Evolutionary conservation across 2,113 vertebrate species (phyloP).

Genomic region (Elgaria multicarinata): DNA sequence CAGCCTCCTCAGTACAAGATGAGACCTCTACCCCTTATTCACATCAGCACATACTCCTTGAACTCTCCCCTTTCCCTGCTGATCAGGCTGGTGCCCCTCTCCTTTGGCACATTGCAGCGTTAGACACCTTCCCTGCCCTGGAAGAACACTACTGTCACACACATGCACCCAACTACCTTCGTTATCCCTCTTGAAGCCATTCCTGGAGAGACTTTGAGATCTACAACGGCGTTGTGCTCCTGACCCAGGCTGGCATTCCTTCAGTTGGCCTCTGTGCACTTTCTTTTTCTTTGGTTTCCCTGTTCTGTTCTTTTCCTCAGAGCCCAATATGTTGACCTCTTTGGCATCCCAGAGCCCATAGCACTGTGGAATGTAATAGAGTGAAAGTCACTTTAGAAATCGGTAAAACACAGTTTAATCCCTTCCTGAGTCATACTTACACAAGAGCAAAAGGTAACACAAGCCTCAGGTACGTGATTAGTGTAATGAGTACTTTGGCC

Average conservation of each 20-base stretch:
- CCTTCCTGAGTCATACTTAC: background rate
- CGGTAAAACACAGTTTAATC: background rate
- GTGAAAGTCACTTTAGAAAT: background rate
- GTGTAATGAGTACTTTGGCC: no score
- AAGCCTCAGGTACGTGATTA: no score
- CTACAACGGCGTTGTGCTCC: conserved; percentile 68
- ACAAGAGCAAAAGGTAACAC: background rate
- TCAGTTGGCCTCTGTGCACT: conserved; percentile 6
- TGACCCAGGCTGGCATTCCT: conserved; percentile 28
- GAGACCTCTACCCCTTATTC: background rate
- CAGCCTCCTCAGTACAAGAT: background rate
- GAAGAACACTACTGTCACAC: background rate
- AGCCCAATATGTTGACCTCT: conserved; percentile 77
- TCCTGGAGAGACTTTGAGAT: conserved; percentile 70
- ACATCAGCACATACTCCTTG: background rate
- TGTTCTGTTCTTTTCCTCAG: conserved; percentile 78
- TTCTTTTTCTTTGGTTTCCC: conserved; percentile 75
- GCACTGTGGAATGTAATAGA: conserved; percentile 62
- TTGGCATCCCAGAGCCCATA: conserved; percentile 85
- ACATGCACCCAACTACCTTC: background rate
- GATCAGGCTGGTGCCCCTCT: background rate
- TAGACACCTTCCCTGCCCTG: background rate
- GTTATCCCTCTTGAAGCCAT: conserved; percentile 37
- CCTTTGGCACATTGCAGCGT: background rate
- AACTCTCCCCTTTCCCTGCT: background rate